Conservation (phyloP, 2,797 vertebrate species). For the Epinephelus malabaricus region DNA sequence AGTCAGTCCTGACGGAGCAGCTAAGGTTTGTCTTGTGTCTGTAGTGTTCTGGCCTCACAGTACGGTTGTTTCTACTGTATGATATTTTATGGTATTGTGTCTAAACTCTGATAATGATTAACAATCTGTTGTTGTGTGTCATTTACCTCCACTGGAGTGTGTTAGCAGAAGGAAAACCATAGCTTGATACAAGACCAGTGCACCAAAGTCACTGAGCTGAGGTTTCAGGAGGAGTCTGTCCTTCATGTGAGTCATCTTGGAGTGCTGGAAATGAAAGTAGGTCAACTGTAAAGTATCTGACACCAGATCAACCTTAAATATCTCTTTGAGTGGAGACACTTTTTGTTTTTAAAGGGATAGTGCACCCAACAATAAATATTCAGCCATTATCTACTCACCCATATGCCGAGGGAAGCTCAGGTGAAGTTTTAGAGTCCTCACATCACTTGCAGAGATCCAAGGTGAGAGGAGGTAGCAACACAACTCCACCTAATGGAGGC, state of each 20-base stretch:
- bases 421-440: no score
- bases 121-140: not conserved
- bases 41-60: not conserved
- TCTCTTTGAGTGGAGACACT: not conserved
- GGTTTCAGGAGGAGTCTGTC: not conserved
- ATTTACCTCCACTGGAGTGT: constrained; percentile 27
- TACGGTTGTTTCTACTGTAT: not conserved
- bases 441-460: no score
- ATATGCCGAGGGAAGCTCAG: no score
- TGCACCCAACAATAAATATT: not conserved
- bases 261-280: constrained; percentile 7
- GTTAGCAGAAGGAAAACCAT: constrained; percentile 7
- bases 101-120: not conserved
- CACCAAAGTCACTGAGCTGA: not conserved
- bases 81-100: not conserved
- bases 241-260: not conserved
- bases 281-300: not conserved
- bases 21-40: no score
- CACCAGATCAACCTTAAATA: not conserved
- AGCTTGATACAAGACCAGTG: not conserved
- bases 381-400: no score
- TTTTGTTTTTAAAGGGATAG: no score
- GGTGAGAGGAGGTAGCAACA: no score
- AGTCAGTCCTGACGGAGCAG: no score
- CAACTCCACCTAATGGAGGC: no score